Evolutionary conservation across 2,888 invertebrate genomes (phyloP).

Genomic region (Ligdia adustata): DNA sequence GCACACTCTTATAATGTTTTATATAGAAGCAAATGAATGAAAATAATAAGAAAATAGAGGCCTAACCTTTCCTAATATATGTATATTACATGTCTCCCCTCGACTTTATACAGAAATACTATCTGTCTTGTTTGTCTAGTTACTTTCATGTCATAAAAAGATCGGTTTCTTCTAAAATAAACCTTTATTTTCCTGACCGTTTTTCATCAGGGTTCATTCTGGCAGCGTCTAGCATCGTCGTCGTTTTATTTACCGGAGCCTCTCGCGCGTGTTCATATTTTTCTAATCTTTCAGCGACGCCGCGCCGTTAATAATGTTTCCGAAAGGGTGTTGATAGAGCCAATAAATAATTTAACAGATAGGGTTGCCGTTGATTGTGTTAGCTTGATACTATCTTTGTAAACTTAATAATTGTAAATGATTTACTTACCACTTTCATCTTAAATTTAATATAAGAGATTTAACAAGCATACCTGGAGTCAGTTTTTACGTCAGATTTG

Average conservation of each 20-base stretch:
- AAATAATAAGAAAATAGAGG: too few species aligned
- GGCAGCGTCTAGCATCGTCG: slow-evolving; percentile 1
- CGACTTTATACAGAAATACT: background rate
- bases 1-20: too few species aligned
- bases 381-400: background rate
- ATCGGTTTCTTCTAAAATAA: background rate
- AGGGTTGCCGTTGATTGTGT: slow-evolving; percentile 1
- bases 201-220: slow-evolving; percentile 3
- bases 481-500: too few species aligned
- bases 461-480: too few species aligned
- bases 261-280: slow-evolving; percentile 31
- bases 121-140: background rate
- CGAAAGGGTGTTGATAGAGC: slow-evolving; percentile 43
- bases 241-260: slow-evolving; percentile 11
- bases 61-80: too few species aligned
- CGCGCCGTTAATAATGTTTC: slow-evolving; percentile 43
- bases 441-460: too few species aligned
- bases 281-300: slow-evolving; percentile 40
- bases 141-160: background rate
- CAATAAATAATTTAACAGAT: slow-evolving; percentile 40
- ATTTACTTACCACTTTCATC: too few species aligned
- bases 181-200: background rate
- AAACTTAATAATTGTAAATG: too few species aligned
- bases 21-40: too few species aligned
- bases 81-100: background rate